A percentile compares a stretch with the other conserved stretches of the same genome.
Conservation (phyloP, 1,140 invertebrate genomes). For the Trichoplusia ni region DNA sequence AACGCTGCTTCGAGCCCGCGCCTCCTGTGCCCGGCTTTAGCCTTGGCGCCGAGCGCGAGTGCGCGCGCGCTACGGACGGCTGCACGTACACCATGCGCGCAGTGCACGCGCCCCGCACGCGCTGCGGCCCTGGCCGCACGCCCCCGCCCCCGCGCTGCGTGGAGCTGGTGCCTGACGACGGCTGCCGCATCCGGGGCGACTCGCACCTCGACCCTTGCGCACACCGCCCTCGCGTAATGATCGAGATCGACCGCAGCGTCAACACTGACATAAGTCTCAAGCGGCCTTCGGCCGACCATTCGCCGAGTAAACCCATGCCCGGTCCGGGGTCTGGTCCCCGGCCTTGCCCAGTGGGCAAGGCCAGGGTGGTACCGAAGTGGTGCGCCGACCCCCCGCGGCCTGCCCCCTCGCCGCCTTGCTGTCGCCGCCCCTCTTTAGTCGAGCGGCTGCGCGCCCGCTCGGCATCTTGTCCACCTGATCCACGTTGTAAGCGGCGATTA, state of each 20-base stretch:
- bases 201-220: conserved; percentile 47
- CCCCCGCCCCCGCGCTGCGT: background rate
- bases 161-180: background rate
- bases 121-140: background rate
- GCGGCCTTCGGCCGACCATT: background rate
- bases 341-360: background rate
- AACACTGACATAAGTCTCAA: background rate
- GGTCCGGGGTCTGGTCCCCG: background rate
- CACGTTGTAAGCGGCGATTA: background rate
- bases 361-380: too few relatives aligned
- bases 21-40: background rate
- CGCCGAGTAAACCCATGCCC: background rate
- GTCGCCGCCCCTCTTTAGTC: background rate
- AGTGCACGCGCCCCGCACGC: conserved; percentile 30
- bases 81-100: conserved; percentile 34
- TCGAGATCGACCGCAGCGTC: conserved; percentile 45
- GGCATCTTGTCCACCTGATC: background rate
- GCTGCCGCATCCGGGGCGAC: background rate
- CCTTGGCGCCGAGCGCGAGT: background rate
- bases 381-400: background rate
- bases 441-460: background rate
- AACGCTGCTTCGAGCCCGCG: background rate
- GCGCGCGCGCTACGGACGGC: conserved; percentile 19
- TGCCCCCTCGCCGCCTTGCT: background rate
- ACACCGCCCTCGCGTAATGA: conserved; percentile 42